Base-by-base conservation (phyloP, 1,140 invertebrate genomes). In the Melipona quadrifasciata region DNA sequence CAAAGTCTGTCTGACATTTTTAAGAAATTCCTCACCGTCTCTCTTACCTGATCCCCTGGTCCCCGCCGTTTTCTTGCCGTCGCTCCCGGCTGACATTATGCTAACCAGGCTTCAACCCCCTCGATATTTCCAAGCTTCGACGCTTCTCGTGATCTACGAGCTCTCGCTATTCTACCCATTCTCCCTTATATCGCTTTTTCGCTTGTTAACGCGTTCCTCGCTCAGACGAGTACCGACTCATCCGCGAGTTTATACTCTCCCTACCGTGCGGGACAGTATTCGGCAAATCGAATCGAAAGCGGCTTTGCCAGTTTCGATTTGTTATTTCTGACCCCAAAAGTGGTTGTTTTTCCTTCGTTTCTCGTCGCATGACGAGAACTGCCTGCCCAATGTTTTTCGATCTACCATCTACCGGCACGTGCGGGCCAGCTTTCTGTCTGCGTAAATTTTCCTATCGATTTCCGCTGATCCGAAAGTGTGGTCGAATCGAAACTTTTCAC, bases 21-120 rank as follows among this genome's bases (percentile, higher is more conserved):
- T 91, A 92, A 94, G 92, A 93, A 93, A 93, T 93, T 92, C 92
- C 89, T 79, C 89, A 87, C 87, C 89, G 87, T 86, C 85, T n/a
- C n/a, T n/a, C n/a, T 82, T 71, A 75, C 70, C 76, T 68, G 71
- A 11, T 12, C 53, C 55, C 71, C 55, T 53, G 11, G 11, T 34
- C 51, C 47, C 80, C 47, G 39, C 19, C 80, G 76, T 86, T 90
- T 85, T 79, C 89, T 84, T 51, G 64, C 71, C 83, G 89, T 85
- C 87, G 88, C 89, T 88, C 81, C 83, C 79, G 84, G 87, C 91
- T 90, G 88, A 92, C 93, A 93, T 94, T 93, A 94, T 93, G 92
- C 93, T 93, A 94, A 94, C 92, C 91, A 94, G 88, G 77, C 87
- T 86, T 68, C 77, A 86, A 65, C 85, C 86, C 86, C 89, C 88